Percentiles rank a stretch among this genome's conserved stretches.
Conservation (phyloP, 1,140 invertebrate genomes). For the Frieseomelitta varia region DNA sequence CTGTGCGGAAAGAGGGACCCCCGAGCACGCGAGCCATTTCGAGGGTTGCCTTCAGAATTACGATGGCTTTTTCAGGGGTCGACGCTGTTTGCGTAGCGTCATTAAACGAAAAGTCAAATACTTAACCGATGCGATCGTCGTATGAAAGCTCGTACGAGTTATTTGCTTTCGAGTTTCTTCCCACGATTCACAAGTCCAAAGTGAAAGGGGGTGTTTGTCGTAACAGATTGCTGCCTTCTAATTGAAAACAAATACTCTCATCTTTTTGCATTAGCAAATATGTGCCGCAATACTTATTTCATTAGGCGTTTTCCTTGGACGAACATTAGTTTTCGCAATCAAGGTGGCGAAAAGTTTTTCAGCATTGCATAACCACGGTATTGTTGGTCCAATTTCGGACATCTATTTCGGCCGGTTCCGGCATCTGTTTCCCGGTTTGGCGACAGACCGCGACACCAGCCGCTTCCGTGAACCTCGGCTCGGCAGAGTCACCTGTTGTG, state of each 20-base stretch:
- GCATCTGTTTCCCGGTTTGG: conserved; percentile 9
- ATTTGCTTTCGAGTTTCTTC: conserved; percentile 36
- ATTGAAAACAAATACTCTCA: conserved; percentile 5
- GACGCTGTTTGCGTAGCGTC: conserved; percentile 18
- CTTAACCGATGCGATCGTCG: conserved; percentile 18
- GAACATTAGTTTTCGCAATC: not conserved
- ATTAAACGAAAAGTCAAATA: conserved; percentile 55
- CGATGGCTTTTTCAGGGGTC: conserved; percentile 52
- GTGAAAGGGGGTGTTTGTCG: too few relatives aligned
- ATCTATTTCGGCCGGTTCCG: conserved; percentile 28
- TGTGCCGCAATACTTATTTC: not conserved
- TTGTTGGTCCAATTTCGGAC: conserved; percentile 18
- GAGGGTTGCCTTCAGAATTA: conserved; percentile 29
- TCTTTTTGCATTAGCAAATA: not conserved
- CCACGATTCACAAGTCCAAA: conserved; percentile 4
- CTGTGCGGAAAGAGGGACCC: conserved; percentile 35
- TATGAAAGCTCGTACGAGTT: conserved; percentile 8
- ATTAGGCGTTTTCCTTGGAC: not conserved
- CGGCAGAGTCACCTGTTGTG: conserved; percentile 74
- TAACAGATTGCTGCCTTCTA: not conserved
- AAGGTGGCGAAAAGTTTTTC: not conserved
- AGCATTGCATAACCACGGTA: not conserved
- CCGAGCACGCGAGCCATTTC: conserved; percentile 70
- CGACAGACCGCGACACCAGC: conserved; percentile 35
- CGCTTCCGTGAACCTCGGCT: conserved; percentile 30